Evolutionary conservation across 2,888 invertebrate species (phyloP).

Genomic region (Drosophila eohydei): DNA sequence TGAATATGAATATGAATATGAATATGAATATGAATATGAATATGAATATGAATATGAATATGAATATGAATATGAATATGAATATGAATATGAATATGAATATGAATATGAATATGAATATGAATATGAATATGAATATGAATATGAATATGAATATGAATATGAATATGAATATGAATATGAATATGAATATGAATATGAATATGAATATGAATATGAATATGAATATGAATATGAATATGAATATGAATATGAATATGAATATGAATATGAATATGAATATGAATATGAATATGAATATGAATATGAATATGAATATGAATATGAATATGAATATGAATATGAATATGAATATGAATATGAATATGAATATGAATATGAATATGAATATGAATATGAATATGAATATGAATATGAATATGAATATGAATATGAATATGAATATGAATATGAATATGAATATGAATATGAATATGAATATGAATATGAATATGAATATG

Average conservation of each 20-base stretch:
- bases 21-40: background rate
- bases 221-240: background rate
- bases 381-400: background rate
- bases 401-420: background rate
- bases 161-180: background rate
- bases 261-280: background rate
- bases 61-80: background rate
- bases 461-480: background rate
- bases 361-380: background rate
- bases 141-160: background rate
- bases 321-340: constrained; percentile 1
- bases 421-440: background rate
- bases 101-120: background rate
- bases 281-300: background rate
- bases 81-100: background rate
- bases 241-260: background rate
- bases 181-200: background rate
- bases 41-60: background rate
- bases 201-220: background rate
- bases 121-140: background rate
- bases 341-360: background rate
- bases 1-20: background rate
- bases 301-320: background rate
- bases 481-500: background rate
- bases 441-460: background rate